A percentile compares a stretch with the other conserved stretches of the same genome.
phyloP scores from a whole-genome alignment of 2,888 invertebrate genomes.

The Stramonita haemastoma region DNA sequence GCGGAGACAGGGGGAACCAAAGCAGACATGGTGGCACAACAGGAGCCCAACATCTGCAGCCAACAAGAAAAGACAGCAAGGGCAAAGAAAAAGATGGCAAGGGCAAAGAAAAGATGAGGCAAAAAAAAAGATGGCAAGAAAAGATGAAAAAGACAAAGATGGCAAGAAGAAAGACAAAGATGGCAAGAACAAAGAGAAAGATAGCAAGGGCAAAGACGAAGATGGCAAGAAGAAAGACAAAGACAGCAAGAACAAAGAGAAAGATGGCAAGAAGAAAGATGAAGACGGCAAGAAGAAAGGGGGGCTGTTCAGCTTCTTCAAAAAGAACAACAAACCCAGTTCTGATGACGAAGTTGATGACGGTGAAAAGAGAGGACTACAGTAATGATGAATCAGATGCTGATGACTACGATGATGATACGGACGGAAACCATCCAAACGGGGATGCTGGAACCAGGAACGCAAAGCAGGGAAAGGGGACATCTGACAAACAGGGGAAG shows the following conservation, averaged over 20 bases:
- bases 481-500: background rate
- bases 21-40: background rate
- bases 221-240: background rate
- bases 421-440: background rate
- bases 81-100: background rate
- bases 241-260: no score
- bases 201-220: background rate
- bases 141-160: no score
- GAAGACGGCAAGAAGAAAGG: background rate
- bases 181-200: no score
- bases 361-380: background rate
- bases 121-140: background rate
- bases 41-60: background rate
- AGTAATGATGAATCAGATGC: background rate
- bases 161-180: no score
- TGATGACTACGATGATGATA: background rate
- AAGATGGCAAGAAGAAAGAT: no score
- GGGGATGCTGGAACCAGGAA: background rate
- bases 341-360: background rate
- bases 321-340: background rate
- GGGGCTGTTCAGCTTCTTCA: conserved; percentile 34
- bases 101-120: background rate
- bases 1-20: background rate
- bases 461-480: background rate
- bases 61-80: background rate